Base-by-base conservation (phyloP, 2,888 invertebrate species). In the Nomada flava region DNA sequence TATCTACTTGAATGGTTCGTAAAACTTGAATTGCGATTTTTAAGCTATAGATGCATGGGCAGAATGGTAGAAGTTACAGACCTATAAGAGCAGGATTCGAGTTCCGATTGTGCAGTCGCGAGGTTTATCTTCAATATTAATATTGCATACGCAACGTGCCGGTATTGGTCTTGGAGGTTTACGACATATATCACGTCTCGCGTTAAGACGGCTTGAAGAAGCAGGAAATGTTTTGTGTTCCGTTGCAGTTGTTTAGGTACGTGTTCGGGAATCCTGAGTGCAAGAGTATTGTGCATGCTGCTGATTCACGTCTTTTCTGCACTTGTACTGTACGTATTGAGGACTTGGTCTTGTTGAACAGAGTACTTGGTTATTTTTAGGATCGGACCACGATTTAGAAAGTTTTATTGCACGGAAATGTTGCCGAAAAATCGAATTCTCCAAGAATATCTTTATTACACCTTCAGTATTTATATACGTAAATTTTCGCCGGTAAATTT, bases 141-240 rank as follows among this genome's bases (percentile, higher is more conserved):
- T 47, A 47, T 64, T 23, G n/a, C 64, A 44, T 53, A 67, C 36
- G 36, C 29, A 29, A 50, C 47, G n/a, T 29, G 53, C 0, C 36
- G 29, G 20, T 15, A 53, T 67, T 23, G 29, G 20, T 20, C 36
- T 23, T 13, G 53, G 20, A 36, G 36, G 36, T 9, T n/a, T 36
- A 5, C 52, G 53, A 67, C 53, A 36, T 67, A 36, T 36, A 20
- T 36, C 67, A 20, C 2, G 36, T 53, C 36, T 67, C 52, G 2
- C 67, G 53, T 67, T 36, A 67, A 67, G 52, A 29, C 36, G 53
- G 29, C 50, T 36, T 20, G 36, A 20, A 67, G 36, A 52, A 29
- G 36, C 36, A 53, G 67, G 36, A 53, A 53, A 53, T 67, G 67
- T 67, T 67, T 67, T 67, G 53, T 67, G 26, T 15, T 15, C 52